Base-by-base conservation (phyloP, 1,140 invertebrate genomes). In the Ectropis grisescens region DNA sequence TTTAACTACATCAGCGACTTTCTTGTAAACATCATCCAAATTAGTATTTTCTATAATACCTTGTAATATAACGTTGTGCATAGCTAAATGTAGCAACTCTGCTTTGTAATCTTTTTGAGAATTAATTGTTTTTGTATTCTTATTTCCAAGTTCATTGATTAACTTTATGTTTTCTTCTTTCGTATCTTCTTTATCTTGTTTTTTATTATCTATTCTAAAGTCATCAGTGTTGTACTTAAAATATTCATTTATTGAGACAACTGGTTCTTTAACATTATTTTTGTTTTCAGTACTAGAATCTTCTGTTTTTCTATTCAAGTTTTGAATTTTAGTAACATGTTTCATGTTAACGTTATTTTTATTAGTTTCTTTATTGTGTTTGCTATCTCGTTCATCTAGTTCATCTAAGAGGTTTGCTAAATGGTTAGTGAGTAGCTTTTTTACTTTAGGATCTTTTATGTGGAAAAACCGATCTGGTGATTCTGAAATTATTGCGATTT, bases 61-160 rank as follows among this genome's bases (percentile, higher is more conserved):
- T 54, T 66, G 48, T 9, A 66, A 15, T 2, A 69, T 38, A 16
- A 72, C 56, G 13, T 70, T 64, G 29, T 69, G 68, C 42, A 69
- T 54, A 4, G 56, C 57, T 11, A 62, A 25, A 42, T 72, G 64
- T 27, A 72, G 11, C 15, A 65, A 24, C 2, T 57, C 43, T 19
- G 3, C 31, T 40, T 36, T 33, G 7, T 23, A 23, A 3, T 32
- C 19, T 9, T 24, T 38, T 33, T 11, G n/a, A n/a, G n/a, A n/a
- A 40, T 30, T 39, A 22, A 33, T 46, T 10, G 41, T 24, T 23
- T 16, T 33, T 25, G 34, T 40, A 34, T 38, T 38, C 23, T 29
- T 12, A 7, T 37, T 33, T 32, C 8, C n/a, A n/a, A n/a, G 12
- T 30, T 30, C 15, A 13, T 19, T 19, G 36, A 23, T 34, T 41